A percentile compares a stretch with the other conserved stretches of the same genome.
These are phyloP conservation scores for Psilopsiagon aymara DNA, from an alignment of 2,113 vertebrate genomes.

Conservation along the genomic window DNA sequence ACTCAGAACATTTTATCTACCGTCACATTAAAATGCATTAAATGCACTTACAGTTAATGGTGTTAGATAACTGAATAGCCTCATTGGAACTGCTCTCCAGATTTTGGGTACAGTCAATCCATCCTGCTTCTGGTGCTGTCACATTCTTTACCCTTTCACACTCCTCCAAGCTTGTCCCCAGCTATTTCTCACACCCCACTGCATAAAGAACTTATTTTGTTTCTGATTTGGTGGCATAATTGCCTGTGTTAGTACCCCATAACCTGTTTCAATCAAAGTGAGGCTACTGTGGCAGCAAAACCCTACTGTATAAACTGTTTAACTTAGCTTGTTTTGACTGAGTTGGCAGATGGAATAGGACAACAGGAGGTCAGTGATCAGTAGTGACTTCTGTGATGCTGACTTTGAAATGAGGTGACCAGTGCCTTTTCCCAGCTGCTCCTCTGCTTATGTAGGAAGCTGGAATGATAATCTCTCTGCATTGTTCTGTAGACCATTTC, in stretches of 20 bases:
- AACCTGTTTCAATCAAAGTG: background rate
- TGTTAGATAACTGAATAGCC: background rate
- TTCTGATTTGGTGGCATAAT: background rate
- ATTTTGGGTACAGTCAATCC: background rate
- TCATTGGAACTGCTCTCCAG: background rate
- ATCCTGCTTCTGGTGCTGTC: background rate
- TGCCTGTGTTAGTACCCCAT: background rate
- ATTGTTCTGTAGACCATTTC: background rate
- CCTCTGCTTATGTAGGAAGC: background rate
- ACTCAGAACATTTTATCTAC: constrained; percentile 1
- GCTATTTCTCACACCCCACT: background rate
- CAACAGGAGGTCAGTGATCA: background rate
- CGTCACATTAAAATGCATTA: background rate
- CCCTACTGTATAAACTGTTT: background rate
- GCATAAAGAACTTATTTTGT: background rate
- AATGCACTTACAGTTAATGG: background rate
- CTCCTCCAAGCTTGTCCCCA: background rate
- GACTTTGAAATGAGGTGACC: background rate
- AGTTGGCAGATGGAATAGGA: background rate
- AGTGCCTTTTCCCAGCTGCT: background rate
- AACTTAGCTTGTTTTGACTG: background rate
- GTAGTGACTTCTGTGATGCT: background rate
- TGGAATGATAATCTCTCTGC: background rate
- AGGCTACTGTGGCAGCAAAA: background rate
- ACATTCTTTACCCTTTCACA: background rate